Conservation (phyloP, 2,113 vertebrate species). For the Amblyopsis rosae region DNA sequence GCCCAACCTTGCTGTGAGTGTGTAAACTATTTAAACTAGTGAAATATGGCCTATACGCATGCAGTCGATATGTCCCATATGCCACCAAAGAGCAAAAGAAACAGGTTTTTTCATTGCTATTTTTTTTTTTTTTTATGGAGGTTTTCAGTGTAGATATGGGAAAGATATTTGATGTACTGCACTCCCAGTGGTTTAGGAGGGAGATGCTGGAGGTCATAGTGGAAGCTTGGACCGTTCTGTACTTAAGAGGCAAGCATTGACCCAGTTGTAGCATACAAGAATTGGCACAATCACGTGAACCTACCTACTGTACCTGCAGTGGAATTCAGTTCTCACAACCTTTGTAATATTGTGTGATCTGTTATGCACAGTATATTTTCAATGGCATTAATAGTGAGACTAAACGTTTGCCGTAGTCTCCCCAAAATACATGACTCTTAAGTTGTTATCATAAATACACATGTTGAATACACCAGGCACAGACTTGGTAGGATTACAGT, state of each 20-base stretch:
- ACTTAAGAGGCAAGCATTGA: conserved; percentile 23
- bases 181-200: neutral
- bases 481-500: neutral
- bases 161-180: conserved; percentile 20
- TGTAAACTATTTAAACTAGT: conserved; percentile 25
- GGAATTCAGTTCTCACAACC: neutral
- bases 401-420: neutral
- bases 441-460: neutral
- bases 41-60: neutral
- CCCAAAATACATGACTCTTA: neutral
- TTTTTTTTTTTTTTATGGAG: conserved; percentile 8
- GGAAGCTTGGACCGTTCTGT: conserved; percentile 66
- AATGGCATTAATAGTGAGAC: neutral
- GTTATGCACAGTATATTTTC: conserved; percentile 1
- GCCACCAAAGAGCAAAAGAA: conserved; percentile 10
- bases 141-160: conserved; percentile 30
- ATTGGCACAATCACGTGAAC: neutral
- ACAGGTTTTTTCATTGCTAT: conserved; percentile 34
- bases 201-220: conserved; percentile 49
- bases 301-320: neutral
- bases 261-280: conserved; percentile 18
- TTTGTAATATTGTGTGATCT: neutral
- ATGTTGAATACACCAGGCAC: neutral
- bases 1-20: conserved; percentile 7
- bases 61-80: neutral